A percentile compares a stretch with the other conserved stretches of the same genome.
These are phyloP conservation scores for Rhinoptilus africanus DNA, from an alignment of 2,113 vertebrate genomes.

Conservation along the genomic window DNA sequence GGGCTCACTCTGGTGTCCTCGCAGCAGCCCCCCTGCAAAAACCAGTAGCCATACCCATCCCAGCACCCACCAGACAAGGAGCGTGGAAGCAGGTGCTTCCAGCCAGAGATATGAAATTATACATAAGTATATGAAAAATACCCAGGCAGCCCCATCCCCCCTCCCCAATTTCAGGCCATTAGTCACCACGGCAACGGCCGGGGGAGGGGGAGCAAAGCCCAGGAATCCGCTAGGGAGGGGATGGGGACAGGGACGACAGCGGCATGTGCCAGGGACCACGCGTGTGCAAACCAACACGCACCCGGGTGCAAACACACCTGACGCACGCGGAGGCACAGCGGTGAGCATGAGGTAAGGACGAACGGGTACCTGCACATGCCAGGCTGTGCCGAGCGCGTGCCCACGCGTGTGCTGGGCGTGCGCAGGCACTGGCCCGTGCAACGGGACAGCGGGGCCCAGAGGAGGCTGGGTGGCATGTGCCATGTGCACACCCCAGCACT, in stretches of 20 bases:
- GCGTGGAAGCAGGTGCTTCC: not conserved
- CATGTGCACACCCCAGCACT: rapidly evolving
- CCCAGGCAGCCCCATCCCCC: not conserved
- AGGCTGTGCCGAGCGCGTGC: rapidly evolving
- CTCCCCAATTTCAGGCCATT: constrained; percentile 56
- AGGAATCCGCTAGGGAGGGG: not conserved
- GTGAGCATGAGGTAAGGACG: not conserved
- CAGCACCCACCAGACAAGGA: not conserved
- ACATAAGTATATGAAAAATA: not conserved
- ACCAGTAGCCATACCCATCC: not conserved
- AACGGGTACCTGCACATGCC: rapidly evolving
- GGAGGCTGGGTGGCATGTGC: not conserved
- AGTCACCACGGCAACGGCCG: constrained; percentile 35
- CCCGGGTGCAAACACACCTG: rapidly evolving
- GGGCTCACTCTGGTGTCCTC: not conserved
- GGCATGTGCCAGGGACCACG: rapidly evolving
- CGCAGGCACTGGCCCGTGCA: rapidly evolving
- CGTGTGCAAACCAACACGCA: not conserved
- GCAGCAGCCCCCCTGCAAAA: not conserved
- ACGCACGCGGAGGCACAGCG: not conserved
- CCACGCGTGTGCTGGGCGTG: rapidly evolving
- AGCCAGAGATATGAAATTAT: not conserved
- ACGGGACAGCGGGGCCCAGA: not conserved
- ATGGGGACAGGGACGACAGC: not conserved
- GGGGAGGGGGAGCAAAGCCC: not conserved